Evolutionary conservation across 2,113 vertebrate species (phyloP).

Genomic region (Phalacrocorax carbo): DNA sequence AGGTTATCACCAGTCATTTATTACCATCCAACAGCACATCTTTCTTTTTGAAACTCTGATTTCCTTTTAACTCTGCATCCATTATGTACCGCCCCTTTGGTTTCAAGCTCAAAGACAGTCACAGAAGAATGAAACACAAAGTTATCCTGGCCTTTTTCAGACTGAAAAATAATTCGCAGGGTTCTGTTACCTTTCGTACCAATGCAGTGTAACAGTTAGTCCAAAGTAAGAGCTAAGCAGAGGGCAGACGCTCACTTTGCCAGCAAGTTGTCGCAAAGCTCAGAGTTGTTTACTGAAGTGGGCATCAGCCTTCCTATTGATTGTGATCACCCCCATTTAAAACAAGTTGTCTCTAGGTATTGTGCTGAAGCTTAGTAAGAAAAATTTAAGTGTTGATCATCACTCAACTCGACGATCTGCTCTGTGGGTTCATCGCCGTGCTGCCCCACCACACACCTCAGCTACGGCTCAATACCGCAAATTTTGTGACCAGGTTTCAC

Average conservation of each 20-base stretch:
- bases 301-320: neutral
- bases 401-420: neutral
- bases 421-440: neutral
- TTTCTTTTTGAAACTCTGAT: neutral
- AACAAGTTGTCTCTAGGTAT: neutral
- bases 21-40: neutral
- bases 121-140: neutral
- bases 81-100: neutral
- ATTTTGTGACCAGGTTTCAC: neutral
- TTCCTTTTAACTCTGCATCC: neutral
- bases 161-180: neutral
- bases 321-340: neutral
- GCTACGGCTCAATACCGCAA: accelerated
- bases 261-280: neutral
- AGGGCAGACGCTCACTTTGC: neutral
- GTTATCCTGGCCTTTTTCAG: neutral
- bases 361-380: neutral
- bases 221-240: neutral
- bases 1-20: neutral
- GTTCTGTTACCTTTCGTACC: neutral
- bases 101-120: neutral
- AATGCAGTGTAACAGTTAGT: neutral
- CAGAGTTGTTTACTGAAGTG: too few species aligned
- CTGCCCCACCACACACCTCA: neutral
- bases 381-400: neutral